Evolutionary conservation across 2,888 invertebrate species (phyloP), one percentile per base, ranked within the genome.

Genomic region (Philopedon plagiatum): DNA sequence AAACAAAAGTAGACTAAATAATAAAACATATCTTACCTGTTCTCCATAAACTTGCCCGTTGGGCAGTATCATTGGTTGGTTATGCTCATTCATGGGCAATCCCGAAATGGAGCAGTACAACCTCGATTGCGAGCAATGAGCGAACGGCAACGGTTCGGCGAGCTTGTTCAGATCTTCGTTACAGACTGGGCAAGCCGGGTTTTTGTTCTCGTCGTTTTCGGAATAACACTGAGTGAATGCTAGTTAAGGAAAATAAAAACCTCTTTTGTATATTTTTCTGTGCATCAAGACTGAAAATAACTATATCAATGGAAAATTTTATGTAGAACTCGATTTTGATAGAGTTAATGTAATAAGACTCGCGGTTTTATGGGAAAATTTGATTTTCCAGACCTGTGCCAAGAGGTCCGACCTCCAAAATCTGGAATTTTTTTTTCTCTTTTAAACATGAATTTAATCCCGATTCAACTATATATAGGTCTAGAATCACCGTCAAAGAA

Each of bases 21-120:
- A n/a, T n/a, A n/a, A n/a, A 26, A 26, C 26, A 3, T 7, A 26
- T 15, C 21, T 72, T 80, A 94, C 94, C 90, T 94, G 91, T 87
- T 96, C 95, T 8, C 97, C 97, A 83, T 97, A 99, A 71, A 99
- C 97, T 86, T 96, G 94, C 66, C 99, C 99, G 87, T 99, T 99
- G 74, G 99, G 99, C 86, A 99, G 89, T 92, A 98, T 97, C 93
- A 99, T 95, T 9, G 98, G 98, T 79, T 96, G 96, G 88, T 99
- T 98, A 86, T 99, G 94, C 85, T 99, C 98, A 87, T 99, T 98
- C 81, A 99, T 89, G 56, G 97, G 94, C 80, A 93, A 89, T 26
- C 96, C 95, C 73, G 95, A 94, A 79, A 98, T 92, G 82, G 91
- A 90, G 86, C 99, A 99, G 81, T 98, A 94, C 64, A 98, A 91